These are phyloP conservation scores for Laticauda colubrina DNA, from an alignment of 2,113 vertebrate genomes.

Conservation along the genomic window DNA sequence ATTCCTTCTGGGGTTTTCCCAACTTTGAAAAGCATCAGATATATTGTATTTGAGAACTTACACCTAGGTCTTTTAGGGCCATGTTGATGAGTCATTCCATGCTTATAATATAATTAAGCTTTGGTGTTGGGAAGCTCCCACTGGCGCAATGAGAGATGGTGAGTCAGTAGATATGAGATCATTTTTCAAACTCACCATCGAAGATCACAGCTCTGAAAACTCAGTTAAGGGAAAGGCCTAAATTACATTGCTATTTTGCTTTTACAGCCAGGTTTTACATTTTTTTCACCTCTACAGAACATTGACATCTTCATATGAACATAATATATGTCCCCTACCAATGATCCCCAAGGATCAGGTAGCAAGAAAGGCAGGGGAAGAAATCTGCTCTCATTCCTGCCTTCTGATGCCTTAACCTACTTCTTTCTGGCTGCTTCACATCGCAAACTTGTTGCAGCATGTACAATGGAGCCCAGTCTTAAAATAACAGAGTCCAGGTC, in stretches of 20 bases:
- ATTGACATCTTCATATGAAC: neutral
- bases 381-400: neutral
- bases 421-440: neutral
- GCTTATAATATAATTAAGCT: neutral
- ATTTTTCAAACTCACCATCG: neutral
- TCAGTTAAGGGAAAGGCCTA: neutral
- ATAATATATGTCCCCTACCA: neutral
- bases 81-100: neutral
- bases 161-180: neutral
- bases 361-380: neutral
- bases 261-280: neutral
- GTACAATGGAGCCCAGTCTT: neutral
- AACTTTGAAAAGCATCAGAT: neutral
- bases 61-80: neutral
- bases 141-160: neutral
- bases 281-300: neutral
- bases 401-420: neutral
- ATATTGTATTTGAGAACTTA: neutral
- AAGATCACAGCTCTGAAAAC: neutral
- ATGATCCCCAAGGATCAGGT: neutral
- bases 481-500: constrained; percentile 2
- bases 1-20: neutral
- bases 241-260: neutral
- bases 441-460: constrained; percentile 1
- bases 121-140: neutral